Base-by-base conservation (phyloP, 2,888 invertebrate genomes). In the Drosophila acutilabella region DNA sequence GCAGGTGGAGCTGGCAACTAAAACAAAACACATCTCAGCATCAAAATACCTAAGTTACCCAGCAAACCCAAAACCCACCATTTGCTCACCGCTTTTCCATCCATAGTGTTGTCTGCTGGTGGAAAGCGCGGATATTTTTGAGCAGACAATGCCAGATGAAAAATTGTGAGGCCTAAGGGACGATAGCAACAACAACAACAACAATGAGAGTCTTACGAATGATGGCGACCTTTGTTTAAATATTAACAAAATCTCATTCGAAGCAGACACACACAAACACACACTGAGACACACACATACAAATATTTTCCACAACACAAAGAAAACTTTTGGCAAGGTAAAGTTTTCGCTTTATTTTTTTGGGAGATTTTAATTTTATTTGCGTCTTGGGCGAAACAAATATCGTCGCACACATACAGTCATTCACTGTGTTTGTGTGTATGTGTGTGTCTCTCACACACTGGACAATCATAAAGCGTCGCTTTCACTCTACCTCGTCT, bases 341-440 rank as follows among this genome's bases (percentile, higher is more conserved):
- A 80, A 81, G 64, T 67, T 69, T 52, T 71, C 59, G 45, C 45
- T 57, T 45, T 38, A 8, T 26, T 42, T 69, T 62, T 62, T 60
- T 65, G 62, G 74, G 69, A 71, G 80, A 79, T 85, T 85, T 81
- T 85, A 81, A 82, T 82, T 82, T 82, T 82, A 82, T 82, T 82
- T 79, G 59, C 62, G 88, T 79, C 74, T 64, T 69, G 82, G 82
- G 85, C 64, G 56, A 81, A 64, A 73, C 88, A 81, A 86, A 78
- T 80, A 80, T 66, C 64, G 65, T 70, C 65, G 58, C 53, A 40
- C 44, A 48, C 38, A 56, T 2, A 41, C 7, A 54, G 11, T 33
- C 44, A 10, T 5, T 53, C 14, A 26, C 23, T 36, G 7, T 42
- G 18, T 4, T 51, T 44, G 54, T 48, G 56, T n/a, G 51, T n/a